Evolutionary conservation across 2,113 vertebrate species (phyloP), one percentile per base, ranked within the genome.

Genomic region (Lampris incognitus): DNA sequence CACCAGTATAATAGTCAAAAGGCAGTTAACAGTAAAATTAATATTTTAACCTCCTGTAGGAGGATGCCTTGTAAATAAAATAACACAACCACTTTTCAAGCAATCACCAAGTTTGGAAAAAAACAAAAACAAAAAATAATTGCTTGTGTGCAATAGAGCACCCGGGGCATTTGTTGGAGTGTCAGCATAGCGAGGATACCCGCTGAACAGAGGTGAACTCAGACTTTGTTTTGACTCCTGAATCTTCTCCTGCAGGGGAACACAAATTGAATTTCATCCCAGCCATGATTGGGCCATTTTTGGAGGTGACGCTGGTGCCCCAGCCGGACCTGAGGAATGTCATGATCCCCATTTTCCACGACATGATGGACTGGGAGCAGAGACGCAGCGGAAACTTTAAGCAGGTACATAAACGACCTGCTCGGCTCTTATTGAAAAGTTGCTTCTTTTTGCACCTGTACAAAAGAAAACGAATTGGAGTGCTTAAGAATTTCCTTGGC

Each of bases 311-410:
- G 11, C 88, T 99, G 89, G 98, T 99, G 57, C 98, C 98, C 60
- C 98, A 99, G 87, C 95, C 97, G 2, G 98, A 99, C 86, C 94
- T 99, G 70, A 95, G 98, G 68, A 99, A 98, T 75, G 98, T 99
- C 83, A 99, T 99, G 97, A 99, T 99, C 91, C 98, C 98, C 46
- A 99, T 99, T 90, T 99, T 99, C 87, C 98, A 99, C 10, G 98
- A 99, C 88, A 99, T 99, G 97, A 99, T 99, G 97, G 97, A 99
- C 82, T 99, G 98, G 98, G 98, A 99, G 83, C 98, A 99, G 92
- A 94, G 97, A 39, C 94, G 96, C 72, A 98, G 96, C 10, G 98
- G 98, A 65, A 99, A 96, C 91, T 99, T 99, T 76, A 99, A 99
- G 80, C 98, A 99, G 96, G 98, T 99, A 44, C 8, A 5, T 7